Percentiles rank a stretch among this genome's conserved stretches.
Conservation (phyloP, 2,888 invertebrate species). For the Eustalomyia histrio region DNA sequence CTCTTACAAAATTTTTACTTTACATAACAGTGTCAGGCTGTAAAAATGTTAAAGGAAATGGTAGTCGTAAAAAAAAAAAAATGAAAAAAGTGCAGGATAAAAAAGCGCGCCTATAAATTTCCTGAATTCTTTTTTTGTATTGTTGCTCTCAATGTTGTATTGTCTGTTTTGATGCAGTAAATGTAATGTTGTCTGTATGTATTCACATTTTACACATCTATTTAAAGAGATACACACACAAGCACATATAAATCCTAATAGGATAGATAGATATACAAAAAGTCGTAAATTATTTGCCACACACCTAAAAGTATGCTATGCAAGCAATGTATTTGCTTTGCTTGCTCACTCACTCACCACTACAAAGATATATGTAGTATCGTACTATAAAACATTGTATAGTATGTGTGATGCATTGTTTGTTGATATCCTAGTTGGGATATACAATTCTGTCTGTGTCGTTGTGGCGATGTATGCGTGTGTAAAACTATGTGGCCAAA, state of each 20-base stretch:
- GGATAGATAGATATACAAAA: conserved; percentile 18
- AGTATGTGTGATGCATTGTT: background rate
- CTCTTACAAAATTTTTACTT: background rate
- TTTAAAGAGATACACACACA: too few relatives aligned
- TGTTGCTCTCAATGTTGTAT: conserved; percentile 11
- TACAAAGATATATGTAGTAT: background rate
- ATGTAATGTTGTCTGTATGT: conserved; percentile 22
- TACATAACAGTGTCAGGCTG: conserved; percentile 8
- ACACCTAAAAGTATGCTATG: conserved; percentile 54
- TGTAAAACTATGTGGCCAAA: conserved; percentile 28
- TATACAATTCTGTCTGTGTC: background rate
- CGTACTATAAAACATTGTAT: background rate
- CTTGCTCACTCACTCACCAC: background rate
- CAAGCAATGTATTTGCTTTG: conserved; percentile 39
- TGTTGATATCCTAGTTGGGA: background rate
- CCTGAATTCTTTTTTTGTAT: background rate
- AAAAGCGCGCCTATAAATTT: conserved; percentile 14
- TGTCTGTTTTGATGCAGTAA: conserved; percentile 34
- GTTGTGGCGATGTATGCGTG: background rate
- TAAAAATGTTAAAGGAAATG: conserved; percentile 1
- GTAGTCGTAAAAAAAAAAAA: background rate
- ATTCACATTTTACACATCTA: background rate
- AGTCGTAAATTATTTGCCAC: conserved; percentile 44
- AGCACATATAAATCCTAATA: background rate
- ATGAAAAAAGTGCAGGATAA: background rate